Base-by-base conservation (phyloP, 2,113 vertebrate species). In the Elgaria multicarinata region DNA sequence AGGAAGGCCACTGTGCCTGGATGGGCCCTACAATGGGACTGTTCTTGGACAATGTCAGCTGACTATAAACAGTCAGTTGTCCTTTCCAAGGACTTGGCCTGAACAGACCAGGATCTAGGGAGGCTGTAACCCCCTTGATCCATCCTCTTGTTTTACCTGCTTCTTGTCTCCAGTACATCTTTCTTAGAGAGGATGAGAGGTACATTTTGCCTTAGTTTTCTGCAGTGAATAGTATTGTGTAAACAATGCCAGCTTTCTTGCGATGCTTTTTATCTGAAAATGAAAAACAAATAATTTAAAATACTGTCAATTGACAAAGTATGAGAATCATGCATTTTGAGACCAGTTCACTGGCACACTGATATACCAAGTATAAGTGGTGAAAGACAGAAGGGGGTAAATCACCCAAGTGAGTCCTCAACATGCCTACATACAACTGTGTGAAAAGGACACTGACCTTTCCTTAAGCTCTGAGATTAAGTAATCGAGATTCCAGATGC, bases 11-110 rank as follows among this genome's bases (percentile, higher is more conserved):
- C 33, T 66, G 55, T 66, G 33, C 50, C 42, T 89, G 33, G 33
- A 31, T n/a, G 64, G 36, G 31, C 33, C 22, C 42, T 67, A 87
- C 42, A 87, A 87, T 78, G 58, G 31, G 10, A 2, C 33, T 76
- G 31, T 89, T 83, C 58, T 89, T 89, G 67, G 53, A 12, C 87
- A 66, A 18, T 42, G 50, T 31, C 71, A 84, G 8, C 42, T 76
- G 55, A 42, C 62, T 28, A 39, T 62, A 80, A 80, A 50, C 42
- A 31, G 42, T 67, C 36, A 81, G 36, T 39, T 72, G 39, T 50
- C 16, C 58, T 24, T 36, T 66, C 24, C 58, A 76, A 77, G n/a
- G 31, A 46, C 50, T 53, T 76, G 58, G 16, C 33, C 81, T 33
- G 72, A 33, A 83, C n/a, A 74, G 46, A 24, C 33, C 44, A 33